Percentiles rank a stretch among this genome's conserved stretches.
Evolutionary conservation across 2,888 invertebrate genomes (phyloP).

Genomic region (Apodemia zela): DNA sequence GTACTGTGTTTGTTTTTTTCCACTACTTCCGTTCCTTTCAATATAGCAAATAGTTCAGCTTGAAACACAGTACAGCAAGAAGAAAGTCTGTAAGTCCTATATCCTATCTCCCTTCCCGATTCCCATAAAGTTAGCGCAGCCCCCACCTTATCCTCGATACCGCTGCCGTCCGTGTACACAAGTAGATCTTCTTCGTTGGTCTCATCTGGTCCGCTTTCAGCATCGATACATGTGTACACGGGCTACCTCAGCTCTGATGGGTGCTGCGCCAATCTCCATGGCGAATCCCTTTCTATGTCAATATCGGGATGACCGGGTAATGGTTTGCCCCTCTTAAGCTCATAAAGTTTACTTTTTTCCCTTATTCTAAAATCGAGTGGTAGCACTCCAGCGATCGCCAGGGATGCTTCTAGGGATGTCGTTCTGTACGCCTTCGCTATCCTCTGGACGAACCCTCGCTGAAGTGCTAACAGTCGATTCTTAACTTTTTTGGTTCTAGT

Average conservation of each 20-base stretch:
- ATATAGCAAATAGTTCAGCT: neutral
- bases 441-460: conserved; percentile 26
- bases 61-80: neutral
- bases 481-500: neutral
- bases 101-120: conserved; percentile 13
- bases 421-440: conserved; percentile 27
- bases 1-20: neutral
- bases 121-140: conserved; percentile 23
- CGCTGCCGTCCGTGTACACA: conserved; percentile 31
- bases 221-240: neutral
- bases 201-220: neutral
- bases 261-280: neutral
- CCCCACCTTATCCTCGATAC: conserved; percentile 27
- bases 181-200: neutral
- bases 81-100: conserved; percentile 10
- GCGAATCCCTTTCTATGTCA: neutral
- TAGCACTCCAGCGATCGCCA: conserved; percentile 29
- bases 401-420: conserved; percentile 28
- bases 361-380: conserved; percentile 31
- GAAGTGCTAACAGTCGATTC: conserved; percentile 21
- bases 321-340: conserved; percentile 14
- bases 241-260: neutral
- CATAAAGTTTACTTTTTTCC: conserved; percentile 26
- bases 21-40: neutral
- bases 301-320: neutral